A percentile compares a stretch with the other conserved stretches of the same genome.
These are phyloP conservation scores for Sphaerophoria taeniata DNA, from an alignment of 2,888 invertebrate genomes.

Conservation along the genomic window DNA sequence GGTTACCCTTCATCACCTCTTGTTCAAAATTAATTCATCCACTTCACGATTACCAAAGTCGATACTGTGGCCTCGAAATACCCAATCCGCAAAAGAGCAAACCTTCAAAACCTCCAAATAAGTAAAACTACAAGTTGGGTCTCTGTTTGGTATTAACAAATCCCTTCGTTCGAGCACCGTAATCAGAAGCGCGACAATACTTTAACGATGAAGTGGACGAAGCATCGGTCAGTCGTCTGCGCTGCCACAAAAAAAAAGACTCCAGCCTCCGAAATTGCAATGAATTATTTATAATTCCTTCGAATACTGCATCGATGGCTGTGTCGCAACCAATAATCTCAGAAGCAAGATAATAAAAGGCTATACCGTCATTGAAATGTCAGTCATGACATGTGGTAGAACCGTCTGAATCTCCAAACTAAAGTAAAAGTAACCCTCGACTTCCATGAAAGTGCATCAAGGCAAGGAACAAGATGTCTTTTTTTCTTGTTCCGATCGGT, in stretches of 20 bases:
- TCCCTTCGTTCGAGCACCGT: conserved; percentile 25
- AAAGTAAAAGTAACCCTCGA: conserved; percentile 64
- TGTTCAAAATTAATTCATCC: too few relatives aligned
- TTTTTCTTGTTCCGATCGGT: background rate
- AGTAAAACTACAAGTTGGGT: conserved; percentile 44
- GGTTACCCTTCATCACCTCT: too few relatives aligned
- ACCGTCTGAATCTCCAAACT: conserved; percentile 31
- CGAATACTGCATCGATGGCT: conserved; percentile 27
- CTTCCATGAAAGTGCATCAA: conserved; percentile 41
- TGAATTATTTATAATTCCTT: conserved; percentile 70
- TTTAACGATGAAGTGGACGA: conserved; percentile 17
- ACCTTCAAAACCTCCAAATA: conserved; percentile 34
- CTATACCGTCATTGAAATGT: conserved; percentile 62
- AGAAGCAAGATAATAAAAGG: conserved; percentile 51
- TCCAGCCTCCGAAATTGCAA: conserved; percentile 30
- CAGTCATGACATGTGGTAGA: conserved; percentile 56
- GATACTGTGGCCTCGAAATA: conserved; percentile 7
- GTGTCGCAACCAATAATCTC: conserved; percentile 35
- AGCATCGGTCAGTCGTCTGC: background rate
- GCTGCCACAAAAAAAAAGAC: background rate
- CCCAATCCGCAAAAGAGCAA: conserved; percentile 30
- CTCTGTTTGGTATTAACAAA: background rate
- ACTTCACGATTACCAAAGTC: too few relatives aligned
- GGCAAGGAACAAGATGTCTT: conserved; percentile 30
- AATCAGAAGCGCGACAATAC: conserved; percentile 51